A percentile compares a stretch with the other conserved stretches of the same genome.
Evolutionary conservation across 2,888 invertebrate genomes (phyloP).

Genomic region (Tenthredo scrophulariae): DNA sequence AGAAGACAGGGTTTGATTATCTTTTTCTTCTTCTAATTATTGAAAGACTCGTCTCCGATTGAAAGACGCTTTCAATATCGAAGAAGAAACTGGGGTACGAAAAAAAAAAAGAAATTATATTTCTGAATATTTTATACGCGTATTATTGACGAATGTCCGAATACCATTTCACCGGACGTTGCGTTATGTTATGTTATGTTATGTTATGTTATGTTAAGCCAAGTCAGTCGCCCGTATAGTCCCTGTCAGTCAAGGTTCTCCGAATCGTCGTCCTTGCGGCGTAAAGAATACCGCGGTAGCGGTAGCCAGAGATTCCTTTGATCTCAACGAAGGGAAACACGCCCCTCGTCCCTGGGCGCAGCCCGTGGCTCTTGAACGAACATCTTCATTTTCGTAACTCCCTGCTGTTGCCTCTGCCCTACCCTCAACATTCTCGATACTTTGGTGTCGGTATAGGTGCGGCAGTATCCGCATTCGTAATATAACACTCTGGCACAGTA

Average conservation of each 20-base stretch:
- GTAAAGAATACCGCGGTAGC: conserved; percentile 55
- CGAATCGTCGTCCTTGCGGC: conserved; percentile 55
- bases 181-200: conserved; percentile 1
- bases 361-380: conserved; percentile 15
- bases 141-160: neutral
- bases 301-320: conserved; percentile 59
- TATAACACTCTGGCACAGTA: neutral
- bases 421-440: neutral
- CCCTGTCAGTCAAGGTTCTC: conserved; percentile 52
- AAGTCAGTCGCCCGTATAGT: conserved; percentile 54
- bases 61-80: neutral
- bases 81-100: no score
- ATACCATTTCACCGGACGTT: neutral
- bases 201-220: neutral
- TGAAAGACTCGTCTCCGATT: neutral
- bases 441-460: neutral
- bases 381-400: conserved; percentile 38
- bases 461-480: conserved; percentile 4
- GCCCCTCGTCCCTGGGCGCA: conserved; percentile 56
- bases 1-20: neutral
- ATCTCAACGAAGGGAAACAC: conserved; percentile 64
- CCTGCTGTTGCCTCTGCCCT: conserved; percentile 59
- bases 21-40: neutral
- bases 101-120: neutral
- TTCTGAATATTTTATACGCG: neutral